Conservation (phyloP, 2,113 vertebrate genomes). For the Nothobranchius kuhntae region DNA sequence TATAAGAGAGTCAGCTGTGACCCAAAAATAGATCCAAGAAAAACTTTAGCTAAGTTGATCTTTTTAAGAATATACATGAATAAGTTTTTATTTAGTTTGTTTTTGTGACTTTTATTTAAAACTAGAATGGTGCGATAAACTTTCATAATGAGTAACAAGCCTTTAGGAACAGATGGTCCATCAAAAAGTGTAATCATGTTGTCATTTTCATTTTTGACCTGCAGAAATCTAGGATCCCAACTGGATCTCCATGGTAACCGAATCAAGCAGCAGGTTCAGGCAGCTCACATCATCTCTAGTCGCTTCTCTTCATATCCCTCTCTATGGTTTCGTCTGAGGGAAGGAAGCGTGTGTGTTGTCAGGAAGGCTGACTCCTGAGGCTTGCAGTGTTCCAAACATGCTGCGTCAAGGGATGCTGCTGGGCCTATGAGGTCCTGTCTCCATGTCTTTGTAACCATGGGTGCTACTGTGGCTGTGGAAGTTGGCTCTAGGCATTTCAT, state of each 20-base stretch:
- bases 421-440: slow-evolving; percentile 67
- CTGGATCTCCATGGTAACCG: slow-evolving; percentile 63
- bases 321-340: neutral
- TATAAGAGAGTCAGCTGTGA: no score
- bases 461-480: slow-evolving; percentile 54
- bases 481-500: slow-evolving; percentile 48
- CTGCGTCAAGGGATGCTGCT: slow-evolving; percentile 57
- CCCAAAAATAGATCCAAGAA: no score
- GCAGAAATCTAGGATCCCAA: slow-evolving; percentile 59
- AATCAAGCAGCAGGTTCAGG: slow-evolving; percentile 22
- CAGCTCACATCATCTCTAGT: slow-evolving; percentile 1
- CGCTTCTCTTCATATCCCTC: slow-evolving; percentile 10
- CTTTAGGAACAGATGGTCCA: neutral
- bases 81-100: no score
- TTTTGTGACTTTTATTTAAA: neutral
- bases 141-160: no score
- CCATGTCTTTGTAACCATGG: slow-evolving; percentile 79
- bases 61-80: no score
- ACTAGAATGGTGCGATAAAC: neutral
- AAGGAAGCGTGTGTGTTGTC: slow-evolving; percentile 38
- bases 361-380: slow-evolving; percentile 61
- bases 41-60: no score
- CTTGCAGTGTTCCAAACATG: slow-evolving; percentile 58
- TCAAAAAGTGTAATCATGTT: neutral
- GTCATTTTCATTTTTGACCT: slow-evolving; percentile 38